These are phyloP conservation scores for Meles meles DNA, from an alignment of 2,113 vertebrate species.

Conservation along the genomic window DNA sequence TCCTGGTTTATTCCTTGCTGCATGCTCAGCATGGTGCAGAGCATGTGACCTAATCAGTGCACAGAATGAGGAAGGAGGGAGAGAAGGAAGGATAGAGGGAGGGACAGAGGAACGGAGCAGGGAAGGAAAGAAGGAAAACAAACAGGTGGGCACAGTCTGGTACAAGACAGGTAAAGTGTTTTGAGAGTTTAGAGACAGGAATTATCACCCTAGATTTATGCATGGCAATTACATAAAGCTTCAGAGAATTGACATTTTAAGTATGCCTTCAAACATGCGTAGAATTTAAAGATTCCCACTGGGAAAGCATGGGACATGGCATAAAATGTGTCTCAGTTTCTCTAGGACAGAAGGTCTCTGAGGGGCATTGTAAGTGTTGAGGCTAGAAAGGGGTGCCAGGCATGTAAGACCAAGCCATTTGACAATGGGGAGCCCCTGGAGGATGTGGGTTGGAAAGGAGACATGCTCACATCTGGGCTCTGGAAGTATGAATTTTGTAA, in stretches of 20 bases:
- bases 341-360: constrained; percentile 8
- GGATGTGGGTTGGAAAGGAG: not conserved
- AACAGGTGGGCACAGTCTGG: not conserved
- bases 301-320: not conserved
- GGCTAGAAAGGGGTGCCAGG: not conserved
- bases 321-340: not conserved
- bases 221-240: not conserved
- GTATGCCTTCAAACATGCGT: not conserved
- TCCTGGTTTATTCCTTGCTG: not conserved
- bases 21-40: not conserved
- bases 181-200: not conserved
- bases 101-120: not conserved
- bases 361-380: not conserved
- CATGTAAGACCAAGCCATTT: not conserved
- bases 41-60: not conserved
- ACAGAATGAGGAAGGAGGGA: not conserved
- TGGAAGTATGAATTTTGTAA: not conserved
- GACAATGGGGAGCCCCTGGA: not conserved
- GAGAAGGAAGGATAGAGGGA: fast-evolving
- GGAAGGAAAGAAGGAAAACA: no score
- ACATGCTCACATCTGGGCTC: not conserved
- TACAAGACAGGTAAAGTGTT: not conserved
- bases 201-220: not conserved
- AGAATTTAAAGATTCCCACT: constrained; percentile 12
- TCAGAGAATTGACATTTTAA: not conserved